phyloP scores from a whole-genome alignment of 2,888 invertebrate species.

The Pyrrhosoma nymphula region DNA sequence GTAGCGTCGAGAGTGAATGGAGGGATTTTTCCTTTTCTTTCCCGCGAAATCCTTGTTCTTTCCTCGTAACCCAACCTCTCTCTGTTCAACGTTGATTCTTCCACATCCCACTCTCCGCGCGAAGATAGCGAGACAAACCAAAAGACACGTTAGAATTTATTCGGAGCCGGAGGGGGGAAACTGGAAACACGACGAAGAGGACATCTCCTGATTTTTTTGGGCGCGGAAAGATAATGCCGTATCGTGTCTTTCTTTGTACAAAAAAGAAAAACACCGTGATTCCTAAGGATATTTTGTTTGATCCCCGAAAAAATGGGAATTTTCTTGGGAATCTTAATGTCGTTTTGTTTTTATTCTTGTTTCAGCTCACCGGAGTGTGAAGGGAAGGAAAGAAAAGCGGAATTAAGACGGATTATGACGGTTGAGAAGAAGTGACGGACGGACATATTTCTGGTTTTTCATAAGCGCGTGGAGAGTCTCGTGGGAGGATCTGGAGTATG shows the following conservation, averaged over 20 bases:
- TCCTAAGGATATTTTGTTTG: neutral
- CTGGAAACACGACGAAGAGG: neutral
- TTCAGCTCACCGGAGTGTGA: neutral
- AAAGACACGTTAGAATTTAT: neutral
- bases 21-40: neutral
- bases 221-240: neutral
- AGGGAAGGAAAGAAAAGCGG: neutral
- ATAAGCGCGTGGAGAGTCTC: neutral
- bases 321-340: neutral
- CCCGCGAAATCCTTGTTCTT: conserved; percentile 16
- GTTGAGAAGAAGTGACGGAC: neutral
- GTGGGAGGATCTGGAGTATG: neutral
- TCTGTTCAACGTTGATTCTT: neutral
- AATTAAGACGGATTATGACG: neutral
- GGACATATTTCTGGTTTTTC: conserved; percentile 14
- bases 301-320: neutral
- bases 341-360: neutral
- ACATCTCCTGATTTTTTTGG: neutral
- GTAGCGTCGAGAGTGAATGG: neutral
- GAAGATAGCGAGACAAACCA: neutral
- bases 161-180: neutral
- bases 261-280: neutral
- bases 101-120: neutral
- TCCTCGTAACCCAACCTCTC: neutral
- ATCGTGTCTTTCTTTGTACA: neutral